Base-by-base conservation (phyloP, 2,888 invertebrate species). In the Nomada fucata region DNA sequence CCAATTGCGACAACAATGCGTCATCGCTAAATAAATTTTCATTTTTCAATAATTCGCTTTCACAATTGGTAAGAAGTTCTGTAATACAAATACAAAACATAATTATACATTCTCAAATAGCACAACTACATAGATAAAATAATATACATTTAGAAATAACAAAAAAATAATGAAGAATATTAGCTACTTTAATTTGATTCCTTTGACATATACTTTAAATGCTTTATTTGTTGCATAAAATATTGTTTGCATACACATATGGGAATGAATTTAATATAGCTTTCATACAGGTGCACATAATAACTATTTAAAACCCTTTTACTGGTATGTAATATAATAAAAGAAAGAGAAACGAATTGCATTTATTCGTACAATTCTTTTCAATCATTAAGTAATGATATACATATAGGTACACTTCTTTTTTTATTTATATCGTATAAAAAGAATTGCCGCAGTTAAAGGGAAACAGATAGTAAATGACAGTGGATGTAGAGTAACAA, bases 41-140 rank as follows among this genome's bases (percentile, higher is more conserved):
- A 87, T 92, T 94, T 88, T 94, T 95, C 94, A 96, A 94, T 83
- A 96, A 94, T 91, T 96, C 96, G 84, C 94, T 96, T 93, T 96
- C 96, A 91, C 96, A 96, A 83, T 96, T 95, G 86, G 95, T 95
- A 44, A 96, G 93, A 67, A 96, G 94, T 93, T 96, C 96, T 96
- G 93, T 71, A 95, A 95, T 83, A 42, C 26, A 72, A 72, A 72
- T 53, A 59, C 11, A 11, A 72, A 50, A 65, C 18, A 1, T n/a
- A 29, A 59, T 2, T 26, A 76, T 9, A 47, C 2, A 50, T 55
- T 4, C 52, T 29, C 7, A 36, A 36, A 36, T 36, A 7, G 36
- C 36, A 7, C 36, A 36, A 36, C 36, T 36, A 36, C 36, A 36
- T 36, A 36, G 7, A 36, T 36, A 36, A 36, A 36, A 36, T 7